Base-by-base conservation (phyloP, 2,888 invertebrate species). In the Drosophila parthenogenetica region DNA sequence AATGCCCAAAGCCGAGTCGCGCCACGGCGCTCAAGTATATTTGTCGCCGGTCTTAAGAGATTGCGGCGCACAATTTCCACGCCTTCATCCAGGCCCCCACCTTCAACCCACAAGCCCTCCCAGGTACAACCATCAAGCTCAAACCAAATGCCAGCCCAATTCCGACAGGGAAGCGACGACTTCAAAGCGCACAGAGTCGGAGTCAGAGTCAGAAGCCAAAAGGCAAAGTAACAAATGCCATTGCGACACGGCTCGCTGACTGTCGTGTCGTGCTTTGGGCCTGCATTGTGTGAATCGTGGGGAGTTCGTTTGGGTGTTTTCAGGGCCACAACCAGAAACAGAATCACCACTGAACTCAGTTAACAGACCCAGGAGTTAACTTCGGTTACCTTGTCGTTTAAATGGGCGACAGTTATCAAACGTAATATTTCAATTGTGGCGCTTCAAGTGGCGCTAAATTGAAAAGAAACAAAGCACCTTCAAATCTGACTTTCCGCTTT, bases 41-140 rank as follows among this genome's bases (percentile, higher is more conserved):
- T 85, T 85, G 87, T 85, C 85, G 85, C 82, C 75, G 79, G 87
- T 78, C 85, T 85, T 85, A 85, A 87, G 82, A 85, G 87, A 87
- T 87, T 87, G 87, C 77, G 84, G 82, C 77, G 68, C 71, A 82
- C 78, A 84, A 84, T 86, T 86, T 83, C 83, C 79, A 75, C 76
- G 69, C 48, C 55, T 17, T 32, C 39, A 16, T 40, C 14, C 45
- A 14, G 8, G 1, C 3, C 11, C 13, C 17, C 10, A 19, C 63
- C 40, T 35, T 2, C 35, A 16, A 10, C 7, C 5, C 13, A 13
- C 25, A 0, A 1, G 22, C 5, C 22, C 22, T 22, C 22, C 5
- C 46, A 32, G 25, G 16, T 11, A 40, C 0, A 48, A 25, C 37
- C 32, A 14, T n/a, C 49, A 49, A 46, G 53, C 55, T 39, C 63